Conservation (phyloP, 2,797 vertebrate species). For the Esox lucius region DNA sequence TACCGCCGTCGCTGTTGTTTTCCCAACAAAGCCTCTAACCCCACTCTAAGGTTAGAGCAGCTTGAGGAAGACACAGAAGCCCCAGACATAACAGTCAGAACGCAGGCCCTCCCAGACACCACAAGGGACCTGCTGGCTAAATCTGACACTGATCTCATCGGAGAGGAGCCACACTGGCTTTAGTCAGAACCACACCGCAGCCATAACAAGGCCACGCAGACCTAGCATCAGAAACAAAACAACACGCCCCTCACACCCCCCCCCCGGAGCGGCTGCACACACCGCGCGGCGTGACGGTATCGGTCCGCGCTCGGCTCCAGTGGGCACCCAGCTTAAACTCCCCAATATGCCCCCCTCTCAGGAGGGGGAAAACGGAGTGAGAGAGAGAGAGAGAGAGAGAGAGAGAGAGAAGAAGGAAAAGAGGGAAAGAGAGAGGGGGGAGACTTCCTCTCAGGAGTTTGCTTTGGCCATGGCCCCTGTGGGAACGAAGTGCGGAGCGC, state of each 20-base stretch:
- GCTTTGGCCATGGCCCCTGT: constrained; percentile 76
- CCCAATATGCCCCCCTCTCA: not conserved
- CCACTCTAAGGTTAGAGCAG: constrained; percentile 72
- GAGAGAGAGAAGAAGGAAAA: constrained; percentile 1
- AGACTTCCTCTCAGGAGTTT: constrained; percentile 79
- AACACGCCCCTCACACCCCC: constrained; percentile 23
- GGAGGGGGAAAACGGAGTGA: not conserved
- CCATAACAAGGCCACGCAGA: constrained; percentile 59
- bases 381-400: not conserved
- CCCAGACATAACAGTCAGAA: constrained; percentile 80
- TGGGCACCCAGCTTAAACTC: not conserved
- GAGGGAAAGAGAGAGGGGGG: constrained; percentile 13
- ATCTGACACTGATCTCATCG: constrained; percentile 76
- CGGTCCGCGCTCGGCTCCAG: not conserved
- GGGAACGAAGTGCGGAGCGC: constrained; percentile 75
- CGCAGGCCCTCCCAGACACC: constrained; percentile 77
- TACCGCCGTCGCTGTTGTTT: constrained; percentile 64
- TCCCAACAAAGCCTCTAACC: constrained; percentile 76
- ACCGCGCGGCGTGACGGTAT: not conserved
- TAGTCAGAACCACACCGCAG: constrained; percentile 75
- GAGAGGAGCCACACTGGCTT: constrained; percentile 67
- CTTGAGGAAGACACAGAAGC: constrained; percentile 70
- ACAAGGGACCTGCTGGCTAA: constrained; percentile 76
- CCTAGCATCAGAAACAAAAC: constrained; percentile 37
- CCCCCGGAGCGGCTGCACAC: constrained; percentile 33